These are phyloP conservation scores for Lophura nycthemera DNA, from an alignment of 2,113 vertebrate species.

Conservation along the genomic window DNA sequence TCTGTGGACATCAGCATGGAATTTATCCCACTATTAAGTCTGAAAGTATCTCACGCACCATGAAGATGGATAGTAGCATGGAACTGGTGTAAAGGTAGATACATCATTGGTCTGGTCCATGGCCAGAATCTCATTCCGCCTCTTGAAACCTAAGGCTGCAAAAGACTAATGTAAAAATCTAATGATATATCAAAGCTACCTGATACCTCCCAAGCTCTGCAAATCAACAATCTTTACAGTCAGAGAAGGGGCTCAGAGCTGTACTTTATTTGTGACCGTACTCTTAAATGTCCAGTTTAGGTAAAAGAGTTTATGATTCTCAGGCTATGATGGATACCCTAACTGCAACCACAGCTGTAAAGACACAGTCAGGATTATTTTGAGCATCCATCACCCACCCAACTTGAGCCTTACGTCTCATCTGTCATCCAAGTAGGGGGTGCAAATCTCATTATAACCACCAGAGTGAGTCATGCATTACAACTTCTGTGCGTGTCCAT, in stretches of 20 bases:
- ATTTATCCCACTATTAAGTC: background rate
- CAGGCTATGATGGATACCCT: conserved; percentile 22
- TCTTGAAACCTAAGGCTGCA: background rate
- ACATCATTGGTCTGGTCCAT: background rate
- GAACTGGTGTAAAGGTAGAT: background rate
- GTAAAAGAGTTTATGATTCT: background rate
- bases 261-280: background rate
- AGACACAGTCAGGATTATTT: conserved; percentile 41
- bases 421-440: background rate
- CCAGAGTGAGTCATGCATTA: conserved; percentile 57
- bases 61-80: background rate
- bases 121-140: background rate
- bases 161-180: background rate
- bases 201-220: conserved; percentile 12
- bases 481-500: background rate
- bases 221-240: background rate
- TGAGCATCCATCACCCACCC: conserved; percentile 24
- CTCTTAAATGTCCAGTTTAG: background rate
- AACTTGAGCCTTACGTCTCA: conserved; percentile 22
- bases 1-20: background rate
- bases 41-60: background rate
- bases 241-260: background rate
- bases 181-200: conserved; percentile 14
- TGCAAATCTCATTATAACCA: conserved; percentile 61
- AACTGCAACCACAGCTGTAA: conserved; percentile 38